Base-by-base conservation (phyloP, 92 coral and sea anemone genomes). In the Meandrina meandrites region DNA sequence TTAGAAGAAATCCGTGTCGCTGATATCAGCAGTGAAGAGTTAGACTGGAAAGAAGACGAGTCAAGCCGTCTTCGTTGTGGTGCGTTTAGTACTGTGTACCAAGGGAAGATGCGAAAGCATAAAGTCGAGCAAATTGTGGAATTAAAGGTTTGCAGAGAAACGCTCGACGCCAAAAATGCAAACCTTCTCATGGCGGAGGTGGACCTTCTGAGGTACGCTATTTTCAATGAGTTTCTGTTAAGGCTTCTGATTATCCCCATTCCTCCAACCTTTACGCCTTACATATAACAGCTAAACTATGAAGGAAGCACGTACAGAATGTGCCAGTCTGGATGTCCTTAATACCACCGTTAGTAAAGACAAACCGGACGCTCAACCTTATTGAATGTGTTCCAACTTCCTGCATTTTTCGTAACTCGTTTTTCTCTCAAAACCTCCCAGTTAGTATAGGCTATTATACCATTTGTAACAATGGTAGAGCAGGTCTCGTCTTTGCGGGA, bases 21-120 rank as follows among this genome's bases (percentile, higher is more conserved):
- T 48, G 83, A 81, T 5, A 68, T 86, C 28, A 83, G 50, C 80
- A 67, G 32, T 71, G n/a, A n/a, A n/a, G n/a, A n/a, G n/a, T n/a
- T n/a, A n/a, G n/a, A n/a, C n/a, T n/a, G n/a, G n/a, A n/a, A 89
- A 37, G 90, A 89, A 37, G 75, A 82, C 74, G 8, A 0, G 6
- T 56, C 74, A 4, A n/a, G 35, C 28, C 76, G 70, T 19, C 86
- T 91, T 51, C 90, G 92, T 21, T 8, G 15, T 27, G 92, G 92
- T 36, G 78, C 62, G 1, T 92, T 85, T 86, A 84, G 88, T 31
- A 21, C 42, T 51, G 92, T 92, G 57, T 85, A 89, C 81, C 75
- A 68, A 34, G 94, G 92, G 62, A 88, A 40, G 58, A 37, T 92
- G 70, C 40, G 19, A 67, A 75, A 71, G 36, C 15, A 45, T 30